phyloP scores from a whole-genome alignment of 2,888 invertebrate species.

The Venusia cambrica region DNA sequence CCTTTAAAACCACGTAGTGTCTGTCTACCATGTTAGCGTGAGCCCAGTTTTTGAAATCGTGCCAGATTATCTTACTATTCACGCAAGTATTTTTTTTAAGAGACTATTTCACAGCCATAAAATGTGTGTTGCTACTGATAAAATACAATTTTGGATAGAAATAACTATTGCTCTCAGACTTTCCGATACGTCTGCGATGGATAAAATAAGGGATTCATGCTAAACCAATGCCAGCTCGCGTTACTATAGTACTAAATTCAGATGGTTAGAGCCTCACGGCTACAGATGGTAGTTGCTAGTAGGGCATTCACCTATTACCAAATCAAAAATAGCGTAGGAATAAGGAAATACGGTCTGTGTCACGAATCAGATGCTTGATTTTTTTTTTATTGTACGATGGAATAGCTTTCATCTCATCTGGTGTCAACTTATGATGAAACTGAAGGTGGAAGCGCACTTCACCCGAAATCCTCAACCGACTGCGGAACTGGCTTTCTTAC shows the following conservation, averaged over 20 bases:
- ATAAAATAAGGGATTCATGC: conserved; percentile 20
- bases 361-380: no score
- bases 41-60: conserved; percentile 49
- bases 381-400: no score
- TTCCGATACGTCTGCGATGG: conserved; percentile 30
- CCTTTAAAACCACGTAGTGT: neutral
- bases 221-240: conserved; percentile 8
- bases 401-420: no score
- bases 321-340: no score
- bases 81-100: conserved; percentile 52
- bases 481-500: no score
- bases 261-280: conserved; percentile 1
- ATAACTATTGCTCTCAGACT: conserved; percentile 50
- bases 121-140: conserved; percentile 53
- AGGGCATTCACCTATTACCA: conserved; percentile 14
- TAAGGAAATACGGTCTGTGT: no score
- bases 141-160: conserved; percentile 50
- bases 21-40: conserved; percentile 11
- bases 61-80: conserved; percentile 58
- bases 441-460: no score
- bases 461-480: no score
- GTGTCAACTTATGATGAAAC: no score
- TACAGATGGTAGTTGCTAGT: neutral
- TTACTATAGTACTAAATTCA: conserved; percentile 6
- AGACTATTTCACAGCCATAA: conserved; percentile 57